Percentiles rank a stretch among this genome's conserved stretches.
These are phyloP conservation scores for Hanleya hanleyi DNA, from an alignment of 2,888 invertebrate species.

Conservation along the genomic window DNA sequence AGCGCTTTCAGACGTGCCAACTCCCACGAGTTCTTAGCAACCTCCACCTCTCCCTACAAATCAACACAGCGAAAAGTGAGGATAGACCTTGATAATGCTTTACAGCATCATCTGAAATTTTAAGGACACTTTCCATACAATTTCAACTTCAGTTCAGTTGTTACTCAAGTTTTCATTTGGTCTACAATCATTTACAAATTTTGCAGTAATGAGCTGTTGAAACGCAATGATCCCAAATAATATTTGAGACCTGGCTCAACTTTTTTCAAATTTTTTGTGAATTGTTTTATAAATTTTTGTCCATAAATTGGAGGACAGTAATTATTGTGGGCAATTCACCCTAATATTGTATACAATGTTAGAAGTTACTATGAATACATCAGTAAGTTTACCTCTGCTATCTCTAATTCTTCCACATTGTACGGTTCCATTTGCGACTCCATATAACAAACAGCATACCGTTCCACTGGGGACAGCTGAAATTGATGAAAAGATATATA, in stretches of 20 bases:
- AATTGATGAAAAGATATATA: no score
- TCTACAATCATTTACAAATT: no score
- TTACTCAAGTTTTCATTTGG: no score
- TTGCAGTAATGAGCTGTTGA: no score
- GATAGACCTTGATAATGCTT: no score
- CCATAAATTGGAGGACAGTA: neutral
- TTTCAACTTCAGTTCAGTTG: no score
- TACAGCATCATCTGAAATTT: no score
- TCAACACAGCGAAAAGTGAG: no score
- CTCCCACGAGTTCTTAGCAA: constrained; percentile 87
- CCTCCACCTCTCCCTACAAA: constrained; percentile 79
- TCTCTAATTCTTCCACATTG: constrained; percentile 87
- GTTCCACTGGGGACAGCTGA: constrained; percentile 93
- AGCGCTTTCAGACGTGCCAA: constrained; percentile 79
- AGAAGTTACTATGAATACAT: neutral
- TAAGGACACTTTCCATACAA: no score
- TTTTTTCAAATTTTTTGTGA: neutral
- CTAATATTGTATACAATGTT: neutral
- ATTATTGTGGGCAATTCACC: neutral
- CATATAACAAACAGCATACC: constrained; percentile 94
- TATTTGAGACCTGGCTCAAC: neutral
- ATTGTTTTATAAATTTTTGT: neutral
- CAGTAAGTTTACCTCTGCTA: constrained; percentile 81
- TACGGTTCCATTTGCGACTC: constrained; percentile 88
- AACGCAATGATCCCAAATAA: no score